Evolutionary conservation across 2,797 vertebrate species (phyloP).

Genomic region (Ptychobarbus kaznakovi): DNA sequence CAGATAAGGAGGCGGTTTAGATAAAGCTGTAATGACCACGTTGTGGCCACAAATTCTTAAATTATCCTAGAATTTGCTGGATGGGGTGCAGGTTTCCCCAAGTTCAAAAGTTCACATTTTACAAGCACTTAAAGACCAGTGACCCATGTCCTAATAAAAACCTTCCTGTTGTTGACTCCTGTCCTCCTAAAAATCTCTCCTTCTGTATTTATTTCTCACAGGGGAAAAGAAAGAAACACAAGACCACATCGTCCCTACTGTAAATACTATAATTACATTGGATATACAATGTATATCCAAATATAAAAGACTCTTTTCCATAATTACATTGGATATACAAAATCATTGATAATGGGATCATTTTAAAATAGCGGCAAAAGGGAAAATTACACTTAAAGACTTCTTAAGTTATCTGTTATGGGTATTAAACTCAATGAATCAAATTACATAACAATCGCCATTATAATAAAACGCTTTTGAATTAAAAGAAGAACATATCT

Average conservation of each 20-base stretch:
- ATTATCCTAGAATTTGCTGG: neutral
- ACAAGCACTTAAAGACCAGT: constrained; percentile 45
- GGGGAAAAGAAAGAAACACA: neutral
- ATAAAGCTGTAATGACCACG: neutral
- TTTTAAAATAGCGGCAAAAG: neutral
- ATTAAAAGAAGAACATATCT: constrained; percentile 20
- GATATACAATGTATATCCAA: neutral
- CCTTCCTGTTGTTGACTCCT: constrained; percentile 47
- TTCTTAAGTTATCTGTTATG: neutral
- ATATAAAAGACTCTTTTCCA: too few relatives aligned
- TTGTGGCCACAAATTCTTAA: constrained; percentile 43
- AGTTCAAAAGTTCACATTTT: constrained; percentile 64
- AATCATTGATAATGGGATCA: neutral
- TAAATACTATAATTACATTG: neutral
- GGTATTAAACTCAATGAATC: neutral
- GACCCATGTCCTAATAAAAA: constrained; percentile 53
- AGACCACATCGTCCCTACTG: neutral
- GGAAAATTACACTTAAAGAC: neutral
- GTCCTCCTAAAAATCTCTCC: neutral
- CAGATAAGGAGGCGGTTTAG: neutral
- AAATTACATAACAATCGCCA: neutral
- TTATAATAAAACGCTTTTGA: neutral
- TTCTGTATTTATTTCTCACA: neutral
- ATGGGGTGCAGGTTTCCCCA: constrained; percentile 54
- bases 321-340: neutral